Evolutionary conservation across 2,113 vertebrate species (phyloP), one percentile per base, ranked within the genome.

Genomic region (Pogona vitticeps): DNA sequence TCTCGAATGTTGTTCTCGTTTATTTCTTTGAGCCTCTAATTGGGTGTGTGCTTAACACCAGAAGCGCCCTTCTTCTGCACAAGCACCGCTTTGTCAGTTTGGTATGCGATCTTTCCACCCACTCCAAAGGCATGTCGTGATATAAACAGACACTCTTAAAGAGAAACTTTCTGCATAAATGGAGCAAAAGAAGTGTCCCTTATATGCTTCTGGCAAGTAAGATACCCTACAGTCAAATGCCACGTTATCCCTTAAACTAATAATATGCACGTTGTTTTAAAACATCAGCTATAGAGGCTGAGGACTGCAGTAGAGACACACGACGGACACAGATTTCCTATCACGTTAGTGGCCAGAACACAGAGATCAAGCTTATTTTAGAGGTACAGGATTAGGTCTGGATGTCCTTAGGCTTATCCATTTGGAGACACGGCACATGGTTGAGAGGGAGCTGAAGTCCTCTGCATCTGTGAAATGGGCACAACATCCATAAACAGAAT

Each of bases 41-140:
- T 72, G 87, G 71, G 31, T 63, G 86, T 93, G 86, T 72, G 65
- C 84, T 75, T 91, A 61, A 75, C n/a, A 72, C 58, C 76, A 75
- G 87, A 90, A 76, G 70, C 80, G 70, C 9, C 14, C 59, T 71
- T 86, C 84, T 90, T 90, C 86, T 84, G 88, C 80, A 80, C 81
- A 78, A 78, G 83, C 18, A 68, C 17, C 42, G 71, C 92, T 94
- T 93, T 88, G 61, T 92, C 56, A 89, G 36, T 68, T 88, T 42
- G 68, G 28, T 18, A 8, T 12, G 13, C 82, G 73, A 46, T 20
- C 67, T 89, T 89, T 83, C 65, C n/a, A 56, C 67, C 46, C 80
- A 75, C 58, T 0, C 17, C 12, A 13, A 33, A 20, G 17, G 28
- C 58, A 46, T 77, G 56, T 8, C 58, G 67, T 85, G 90, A 76